A percentile compares a stretch with the other conserved stretches of the same genome.
These are phyloP conservation scores for Corydoras maculifer DNA, from an alignment of 2,113 vertebrate genomes.

Conservation along the genomic window DNA sequence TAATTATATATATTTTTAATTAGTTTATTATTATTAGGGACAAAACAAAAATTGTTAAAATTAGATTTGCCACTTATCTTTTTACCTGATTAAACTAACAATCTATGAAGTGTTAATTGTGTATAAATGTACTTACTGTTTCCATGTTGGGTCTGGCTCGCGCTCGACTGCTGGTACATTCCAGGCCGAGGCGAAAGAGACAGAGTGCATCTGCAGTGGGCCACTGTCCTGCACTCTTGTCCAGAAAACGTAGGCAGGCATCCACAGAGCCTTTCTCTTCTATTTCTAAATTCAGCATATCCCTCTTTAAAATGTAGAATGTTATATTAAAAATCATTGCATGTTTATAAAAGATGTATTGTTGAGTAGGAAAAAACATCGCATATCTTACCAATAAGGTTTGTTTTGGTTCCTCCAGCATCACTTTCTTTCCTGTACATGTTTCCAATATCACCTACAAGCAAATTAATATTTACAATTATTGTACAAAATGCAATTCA, in stretches of 20 bases:
- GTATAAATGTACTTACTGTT: constrained; percentile 36
- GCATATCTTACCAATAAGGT: constrained; percentile 58
- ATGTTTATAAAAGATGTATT: neutral
- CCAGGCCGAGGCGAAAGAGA: constrained; percentile 54
- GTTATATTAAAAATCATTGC: neutral
- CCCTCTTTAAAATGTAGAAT: constrained; percentile 46
- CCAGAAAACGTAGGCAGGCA: constrained; percentile 58
- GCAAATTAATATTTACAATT: neutral
- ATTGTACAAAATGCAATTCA: too few relatives aligned
- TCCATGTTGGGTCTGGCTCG: constrained; percentile 55
- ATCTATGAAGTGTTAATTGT: too few relatives aligned
- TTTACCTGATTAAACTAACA: too few relatives aligned
- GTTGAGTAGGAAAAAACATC: neutral
- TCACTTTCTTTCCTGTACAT: constrained; percentile 57
- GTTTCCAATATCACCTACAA: constrained; percentile 66
- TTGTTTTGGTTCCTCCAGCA: constrained; percentile 51
- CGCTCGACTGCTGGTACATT: constrained; percentile 45
- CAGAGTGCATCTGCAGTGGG: constrained; percentile 49
- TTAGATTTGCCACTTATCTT: too few relatives aligned
- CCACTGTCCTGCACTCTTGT: constrained; percentile 55
- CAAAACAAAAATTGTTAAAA: too few relatives aligned
- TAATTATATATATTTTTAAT: too few relatives aligned
- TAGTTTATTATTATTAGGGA: too few relatives aligned
- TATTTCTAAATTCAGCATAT: constrained; percentile 52
- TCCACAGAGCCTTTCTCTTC: constrained; percentile 61